phyloP scores from a whole-genome alignment of 2,797 vertebrate genomes.

The Limnodromus scolopaceus region DNA sequence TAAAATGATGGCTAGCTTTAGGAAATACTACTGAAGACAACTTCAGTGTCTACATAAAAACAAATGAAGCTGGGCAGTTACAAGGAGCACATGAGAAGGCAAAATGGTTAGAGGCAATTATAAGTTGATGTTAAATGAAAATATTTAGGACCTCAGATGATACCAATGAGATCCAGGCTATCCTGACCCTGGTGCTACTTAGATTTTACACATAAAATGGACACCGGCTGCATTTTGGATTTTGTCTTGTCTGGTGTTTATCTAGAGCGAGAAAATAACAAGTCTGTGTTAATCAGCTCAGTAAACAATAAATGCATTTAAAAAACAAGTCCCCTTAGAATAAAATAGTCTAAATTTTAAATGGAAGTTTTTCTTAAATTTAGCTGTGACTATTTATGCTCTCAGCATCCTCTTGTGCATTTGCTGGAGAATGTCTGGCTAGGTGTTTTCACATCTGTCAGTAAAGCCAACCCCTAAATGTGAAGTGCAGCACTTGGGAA shows the following conservation, averaged over 20 bases:
- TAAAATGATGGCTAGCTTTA: neutral
- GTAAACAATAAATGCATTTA: neutral
- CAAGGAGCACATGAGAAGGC: rapidly evolving
- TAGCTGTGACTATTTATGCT: slow-evolving; percentile 5
- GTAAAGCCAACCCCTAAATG: slow-evolving; percentile 57
- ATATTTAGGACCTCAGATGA: neutral
- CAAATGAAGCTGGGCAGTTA: neutral
- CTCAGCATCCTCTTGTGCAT: neutral
- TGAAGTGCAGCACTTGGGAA: slow-evolving; percentile 51
- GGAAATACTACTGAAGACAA: neutral
- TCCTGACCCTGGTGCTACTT: neutral
- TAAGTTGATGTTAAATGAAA: neutral
- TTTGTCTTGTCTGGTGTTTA: neutral
- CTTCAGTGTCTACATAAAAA: neutral
- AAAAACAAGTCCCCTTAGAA: neutral
- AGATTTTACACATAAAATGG: neutral
- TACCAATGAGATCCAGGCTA: neutral
- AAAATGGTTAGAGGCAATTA: neutral
- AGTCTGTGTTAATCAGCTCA: neutral
- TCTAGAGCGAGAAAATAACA: neutral
- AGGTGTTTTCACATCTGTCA: slow-evolving; percentile 59
- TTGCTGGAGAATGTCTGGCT: slow-evolving; percentile 42
- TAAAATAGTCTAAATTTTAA: neutral
- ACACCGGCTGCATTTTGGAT: neutral
- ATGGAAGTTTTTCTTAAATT: neutral